These are phyloP conservation scores for Muraenolepis orangiensis DNA, from an alignment of 2,797 vertebrate species.

Conservation along the genomic window DNA sequence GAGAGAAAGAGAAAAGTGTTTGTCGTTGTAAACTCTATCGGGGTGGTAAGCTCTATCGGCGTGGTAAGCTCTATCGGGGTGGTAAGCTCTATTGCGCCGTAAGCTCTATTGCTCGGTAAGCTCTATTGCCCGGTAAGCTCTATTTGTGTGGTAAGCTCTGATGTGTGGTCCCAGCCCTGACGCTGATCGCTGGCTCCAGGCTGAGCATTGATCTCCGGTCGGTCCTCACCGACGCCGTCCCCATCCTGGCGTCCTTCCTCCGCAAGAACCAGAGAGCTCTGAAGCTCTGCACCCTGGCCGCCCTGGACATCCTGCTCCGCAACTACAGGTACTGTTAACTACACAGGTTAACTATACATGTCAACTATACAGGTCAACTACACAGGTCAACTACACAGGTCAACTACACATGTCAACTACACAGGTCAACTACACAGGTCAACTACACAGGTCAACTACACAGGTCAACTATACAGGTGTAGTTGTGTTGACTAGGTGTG, in stretches of 20 bases:
- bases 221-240: constrained; percentile 90
- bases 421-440: constrained; percentile 72
- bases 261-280: constrained; percentile 96
- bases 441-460: constrained; percentile 48
- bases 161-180: constrained; percentile 74
- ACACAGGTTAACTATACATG: background rate
- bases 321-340: constrained; percentile 69
- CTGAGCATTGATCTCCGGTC: constrained; percentile 93
- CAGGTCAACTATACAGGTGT: constrained; percentile 54
- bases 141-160: background rate
- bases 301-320: constrained; percentile 91
- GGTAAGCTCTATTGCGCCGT: too few relatives aligned
- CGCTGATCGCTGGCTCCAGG: constrained; percentile 92
- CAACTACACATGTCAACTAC: background rate
- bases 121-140: too few relatives aligned
- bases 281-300: constrained; percentile 93
- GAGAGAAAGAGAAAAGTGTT: too few relatives aligned
- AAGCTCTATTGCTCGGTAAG: too few relatives aligned
- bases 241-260: constrained; percentile 96
- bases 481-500: background rate
- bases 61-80: too few relatives aligned
- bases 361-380: constrained; percentile 70
- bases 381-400: too few relatives aligned
- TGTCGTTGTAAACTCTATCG: too few relatives aligned
- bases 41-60: too few relatives aligned